Conservation (phyloP, 2,797 vertebrate genomes). For the Pelodytes ibericus region DNA sequence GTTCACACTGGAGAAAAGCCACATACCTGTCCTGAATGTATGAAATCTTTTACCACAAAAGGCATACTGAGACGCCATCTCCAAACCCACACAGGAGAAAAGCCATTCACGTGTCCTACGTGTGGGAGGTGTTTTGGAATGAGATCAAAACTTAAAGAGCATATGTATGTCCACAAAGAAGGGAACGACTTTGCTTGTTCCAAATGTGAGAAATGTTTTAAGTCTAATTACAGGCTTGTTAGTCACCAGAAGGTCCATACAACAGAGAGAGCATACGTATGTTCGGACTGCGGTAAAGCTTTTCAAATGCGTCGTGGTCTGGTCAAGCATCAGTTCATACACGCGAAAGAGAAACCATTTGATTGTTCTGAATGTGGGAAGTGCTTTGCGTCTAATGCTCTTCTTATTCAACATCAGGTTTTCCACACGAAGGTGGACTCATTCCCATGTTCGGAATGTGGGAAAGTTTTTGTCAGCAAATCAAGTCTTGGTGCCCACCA, state of each 20-base stretch:
- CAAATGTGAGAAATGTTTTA: conserved; percentile 8
- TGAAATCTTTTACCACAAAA: too few relatives aligned
- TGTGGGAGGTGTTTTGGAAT: conserved; percentile 5
- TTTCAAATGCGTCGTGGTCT: neutral
- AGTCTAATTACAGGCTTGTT: neutral
- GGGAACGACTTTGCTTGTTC: conserved; percentile 11
- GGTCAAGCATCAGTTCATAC: too few relatives aligned
- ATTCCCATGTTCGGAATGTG: neutral
- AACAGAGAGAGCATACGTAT: neutral
- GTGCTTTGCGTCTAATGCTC: too few relatives aligned
- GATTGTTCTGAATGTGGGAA: too few relatives aligned
- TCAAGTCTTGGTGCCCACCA: neutral
- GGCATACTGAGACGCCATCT: too few relatives aligned
- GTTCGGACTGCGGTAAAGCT: too few relatives aligned
- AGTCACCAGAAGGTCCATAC: neutral
- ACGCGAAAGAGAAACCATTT: neutral
- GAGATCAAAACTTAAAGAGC: neutral
- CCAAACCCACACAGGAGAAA: neutral
- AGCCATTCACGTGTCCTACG: neutral
- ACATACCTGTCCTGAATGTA: too few relatives aligned
- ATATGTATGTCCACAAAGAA: neutral
- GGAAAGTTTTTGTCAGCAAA: neutral
- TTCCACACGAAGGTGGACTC: neutral
- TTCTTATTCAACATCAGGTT: too few relatives aligned
- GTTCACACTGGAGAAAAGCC: too few relatives aligned